A percentile compares a stretch with the other conserved stretches of the same genome.
phyloP scores from a whole-genome alignment of 92 coral and sea anemone genomes.

The Scolanthus callimorphus region DNA sequence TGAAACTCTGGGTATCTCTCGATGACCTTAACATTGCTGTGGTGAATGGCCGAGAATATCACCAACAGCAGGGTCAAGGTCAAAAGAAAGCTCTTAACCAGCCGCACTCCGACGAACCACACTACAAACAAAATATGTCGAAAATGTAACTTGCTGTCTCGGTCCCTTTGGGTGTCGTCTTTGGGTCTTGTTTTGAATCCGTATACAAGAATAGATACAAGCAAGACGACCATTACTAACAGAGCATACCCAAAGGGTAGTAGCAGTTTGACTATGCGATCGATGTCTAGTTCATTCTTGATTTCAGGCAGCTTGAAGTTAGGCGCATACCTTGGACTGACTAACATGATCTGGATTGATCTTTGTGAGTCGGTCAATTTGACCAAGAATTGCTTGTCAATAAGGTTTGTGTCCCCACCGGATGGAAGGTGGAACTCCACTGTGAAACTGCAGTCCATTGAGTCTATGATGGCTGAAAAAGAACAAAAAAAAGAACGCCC shows the following conservation, averaged over 20 bases:
- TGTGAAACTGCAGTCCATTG: constrained; percentile 44
- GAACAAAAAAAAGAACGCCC: too few species aligned
- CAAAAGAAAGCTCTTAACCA: constrained; percentile 64
- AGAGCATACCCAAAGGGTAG: constrained; percentile 52
- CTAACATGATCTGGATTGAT: constrained; percentile 42
- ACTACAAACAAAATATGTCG: constrained; percentile 70
- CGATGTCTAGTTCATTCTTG: constrained; percentile 42
- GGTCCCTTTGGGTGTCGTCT: constrained; percentile 62
- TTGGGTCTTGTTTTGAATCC: constrained; percentile 74
- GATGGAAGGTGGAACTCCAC: constrained; percentile 75
- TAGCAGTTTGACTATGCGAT: constrained; percentile 31
- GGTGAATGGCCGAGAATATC: constrained; percentile 59
- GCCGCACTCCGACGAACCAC: constrained; percentile 76
- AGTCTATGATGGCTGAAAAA: constrained; percentile 38
- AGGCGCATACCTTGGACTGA: constrained; percentile 65
- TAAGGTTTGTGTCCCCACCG: constrained; percentile 65
- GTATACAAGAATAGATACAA: constrained; percentile 50
- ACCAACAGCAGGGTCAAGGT: constrained; percentile 57
- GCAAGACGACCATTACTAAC: constrained; percentile 33
- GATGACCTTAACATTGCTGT: constrained; percentile 44
- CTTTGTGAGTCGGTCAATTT: constrained; percentile 57
- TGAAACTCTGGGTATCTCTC: constrained; percentile 39
- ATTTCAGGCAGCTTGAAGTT: constrained; percentile 41
- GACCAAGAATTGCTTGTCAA: constrained; percentile 68
- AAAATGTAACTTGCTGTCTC: constrained; percentile 65